Evolutionary conservation across 53 echinoderm and acorn worm species (phyloP).

Genomic region (Apostichopus leukothele): DNA sequence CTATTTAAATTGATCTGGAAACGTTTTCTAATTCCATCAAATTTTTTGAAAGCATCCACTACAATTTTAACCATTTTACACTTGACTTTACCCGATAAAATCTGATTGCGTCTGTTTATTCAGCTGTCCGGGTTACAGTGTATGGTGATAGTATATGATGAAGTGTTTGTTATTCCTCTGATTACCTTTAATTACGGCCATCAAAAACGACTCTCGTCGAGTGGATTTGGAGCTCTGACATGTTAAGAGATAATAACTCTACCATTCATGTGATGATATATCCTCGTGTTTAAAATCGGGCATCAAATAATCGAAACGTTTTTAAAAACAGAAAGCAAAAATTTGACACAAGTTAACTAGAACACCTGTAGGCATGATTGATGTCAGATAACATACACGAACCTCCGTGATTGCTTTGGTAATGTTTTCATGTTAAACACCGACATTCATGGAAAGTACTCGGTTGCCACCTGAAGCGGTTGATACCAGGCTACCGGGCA

Average conservation of each 20-base stretch:
- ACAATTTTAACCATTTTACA: not conserved
- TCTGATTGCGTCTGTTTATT: not conserved
- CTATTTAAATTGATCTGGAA: not conserved
- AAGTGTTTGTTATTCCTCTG: not conserved
- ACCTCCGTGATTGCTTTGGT: constrained; percentile 4
- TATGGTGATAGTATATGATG: not conserved
- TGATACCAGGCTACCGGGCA: not conserved
- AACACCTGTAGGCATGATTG: constrained; percentile 11
- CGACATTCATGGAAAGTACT: constrained; percentile 7
- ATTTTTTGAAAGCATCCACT: not conserved
- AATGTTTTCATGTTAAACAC: constrained; percentile 15
- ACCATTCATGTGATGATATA: not conserved
- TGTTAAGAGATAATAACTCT: not conserved
- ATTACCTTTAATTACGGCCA: not conserved
- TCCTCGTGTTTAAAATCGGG: not conserved
- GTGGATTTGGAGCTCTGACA: not conserved
- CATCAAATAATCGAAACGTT: constrained; percentile 2
- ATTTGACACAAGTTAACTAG: not conserved
- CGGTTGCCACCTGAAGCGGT: not conserved
- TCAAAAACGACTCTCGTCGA: not conserved
- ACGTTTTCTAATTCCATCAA: constrained; percentile 14
- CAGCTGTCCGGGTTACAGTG: not conserved
- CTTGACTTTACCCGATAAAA: not conserved
- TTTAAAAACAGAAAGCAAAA: not conserved
- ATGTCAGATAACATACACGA: not conserved